Base-by-base conservation (phyloP, 2,888 invertebrate genomes). In the Zhuqinia jingwanae region DNA sequence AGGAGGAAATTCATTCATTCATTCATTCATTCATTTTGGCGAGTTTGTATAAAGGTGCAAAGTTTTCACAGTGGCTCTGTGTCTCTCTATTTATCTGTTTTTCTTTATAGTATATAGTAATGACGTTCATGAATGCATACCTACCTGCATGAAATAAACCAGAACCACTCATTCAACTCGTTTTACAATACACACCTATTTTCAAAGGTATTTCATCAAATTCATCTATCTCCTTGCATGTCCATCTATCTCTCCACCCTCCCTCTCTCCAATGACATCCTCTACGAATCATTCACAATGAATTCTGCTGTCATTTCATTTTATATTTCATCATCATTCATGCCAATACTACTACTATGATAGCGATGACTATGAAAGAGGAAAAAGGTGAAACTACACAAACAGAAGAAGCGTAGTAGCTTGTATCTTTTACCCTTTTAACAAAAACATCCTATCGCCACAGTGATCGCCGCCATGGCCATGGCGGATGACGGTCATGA, bases 191-290 rank as follows among this genome's bases (percentile, higher is more conserved):
- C 56, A 42, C 22, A 53, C 22, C 45, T 65, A 53, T 30, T 79
- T 80, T 58, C 53, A 65, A 75, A 83, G 83, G 65, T 76, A 83
- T 76, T 83, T 83, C 76, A 76, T 76, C 83, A 83, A 70, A 42
- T 25, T 68, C 58, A 53, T 60, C 82, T 17, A n/a, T n/a, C n/a
- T 15, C 11, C 3, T 58, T 58, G 1, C 25, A 27, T 63, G 58
- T 81, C 58, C 81, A 73, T 81, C 73, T 22, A 73, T 10, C 25
- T 53, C 25, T 20, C 42, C 45, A 68, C 50, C 45, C 50, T 75
- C 53, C 47, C 2, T 83, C 25, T 30, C 20, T 36, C 22, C 60
- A 47, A 6, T 2, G 11, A 25, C 60, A 36, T 82, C 68, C 36
- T 42, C 75, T n/a, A n/a, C n/a, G 81, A n/a, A n/a, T n/a, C n/a